Evolutionary conservation across 1,140 invertebrate genomes (phyloP), one percentile per base, ranked within the genome.

Genomic region (Calycopis cecrops): DNA sequence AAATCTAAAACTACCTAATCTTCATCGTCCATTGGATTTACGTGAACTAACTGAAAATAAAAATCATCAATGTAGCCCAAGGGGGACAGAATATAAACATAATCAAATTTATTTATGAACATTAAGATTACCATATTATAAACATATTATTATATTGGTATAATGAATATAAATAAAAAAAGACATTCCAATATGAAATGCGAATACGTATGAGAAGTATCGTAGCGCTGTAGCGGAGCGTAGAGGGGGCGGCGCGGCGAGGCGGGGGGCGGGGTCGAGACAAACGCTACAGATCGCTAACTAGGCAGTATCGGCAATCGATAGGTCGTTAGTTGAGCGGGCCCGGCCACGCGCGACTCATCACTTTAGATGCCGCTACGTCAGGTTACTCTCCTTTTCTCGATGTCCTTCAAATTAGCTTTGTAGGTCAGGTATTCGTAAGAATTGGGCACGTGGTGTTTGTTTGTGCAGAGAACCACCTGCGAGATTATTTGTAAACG

Each of bases 381-480:
- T 86, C 83, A 84, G 83, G 81, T 84, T 82, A 86, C 83, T 86
- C 83, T 86, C 83, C 83, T 83, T 86, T 86, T 86, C 83, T 80
- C 76, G 83, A 78, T 84, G 83, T 86, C 83, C 83, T 86, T 86
- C 83, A 85, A 86, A 86, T 86, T 86, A 85, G 83, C 83, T 85
- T 78, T 86, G 83, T 86, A 86, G 83, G 83, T 86, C 83, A 86
- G 83, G 83, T 85, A 83, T 81, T 82, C 73, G 67, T 65, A 69
- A 65, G 67, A 71, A 67, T 67, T 61, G 67, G 62, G 63, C 80
- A 82, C 79, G 79, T 85, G 79, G 71, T 69, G 65, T 78, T 28
- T 83, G 72, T 81, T 81, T 69, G 57, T 60, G 51, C 62, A 71
- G 60, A 57, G 47, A 51, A 60, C 61, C 57, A 63, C 61, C 57